phyloP scores from a whole-genome alignment of 2,113 vertebrate species.

The Cyprinodon variegatus region DNA sequence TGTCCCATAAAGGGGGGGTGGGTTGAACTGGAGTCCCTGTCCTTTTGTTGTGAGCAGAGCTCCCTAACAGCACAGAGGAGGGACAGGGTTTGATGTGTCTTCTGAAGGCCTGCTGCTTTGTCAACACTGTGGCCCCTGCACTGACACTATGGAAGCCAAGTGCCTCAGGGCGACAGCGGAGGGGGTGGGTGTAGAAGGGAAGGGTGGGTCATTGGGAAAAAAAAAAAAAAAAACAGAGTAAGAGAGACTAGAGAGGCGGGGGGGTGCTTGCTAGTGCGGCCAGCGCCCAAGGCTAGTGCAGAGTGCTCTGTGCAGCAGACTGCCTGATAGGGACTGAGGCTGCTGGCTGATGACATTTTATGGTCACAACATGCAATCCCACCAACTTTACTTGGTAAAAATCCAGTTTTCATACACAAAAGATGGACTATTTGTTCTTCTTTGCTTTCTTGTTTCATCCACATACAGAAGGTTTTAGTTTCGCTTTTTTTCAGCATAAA shows the following conservation, averaged over 20 bases:
- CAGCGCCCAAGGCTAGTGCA: constrained; percentile 69
- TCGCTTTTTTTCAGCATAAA: constrained; percentile 42
- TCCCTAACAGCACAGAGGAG: constrained; percentile 59
- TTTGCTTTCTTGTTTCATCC: constrained; percentile 29
- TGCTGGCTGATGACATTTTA: constrained; percentile 82
- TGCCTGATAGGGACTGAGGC: constrained; percentile 72
- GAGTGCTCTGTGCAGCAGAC: constrained; percentile 74
- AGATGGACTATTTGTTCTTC: constrained; percentile 16
- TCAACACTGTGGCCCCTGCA: constrained; percentile 74
- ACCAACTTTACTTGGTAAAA: constrained; percentile 70
- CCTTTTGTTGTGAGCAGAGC: constrained; percentile 67
- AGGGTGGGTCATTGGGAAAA: constrained; percentile 65
- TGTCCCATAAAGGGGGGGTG: constrained; percentile 62
- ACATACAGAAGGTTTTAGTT: constrained; percentile 46
- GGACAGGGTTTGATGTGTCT: constrained; percentile 76
- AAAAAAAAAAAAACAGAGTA: constrained; percentile 61
- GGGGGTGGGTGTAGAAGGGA: constrained; percentile 35
- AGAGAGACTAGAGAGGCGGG: constrained; percentile 37
- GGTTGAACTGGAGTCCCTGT: constrained; percentile 67
- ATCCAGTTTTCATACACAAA: constrained; percentile 56
- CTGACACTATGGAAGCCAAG: constrained; percentile 71
- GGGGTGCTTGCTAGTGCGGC: constrained; percentile 69
- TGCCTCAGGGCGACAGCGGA: constrained; percentile 58
- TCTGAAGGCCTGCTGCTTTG: constrained; percentile 80
- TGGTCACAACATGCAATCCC: constrained; percentile 80